Percentiles rank a stretch among this genome's conserved stretches.
These are phyloP conservation scores for Cantharis nigra DNA, from an alignment of 2,888 invertebrate genomes.

Conservation along the genomic window DNA sequence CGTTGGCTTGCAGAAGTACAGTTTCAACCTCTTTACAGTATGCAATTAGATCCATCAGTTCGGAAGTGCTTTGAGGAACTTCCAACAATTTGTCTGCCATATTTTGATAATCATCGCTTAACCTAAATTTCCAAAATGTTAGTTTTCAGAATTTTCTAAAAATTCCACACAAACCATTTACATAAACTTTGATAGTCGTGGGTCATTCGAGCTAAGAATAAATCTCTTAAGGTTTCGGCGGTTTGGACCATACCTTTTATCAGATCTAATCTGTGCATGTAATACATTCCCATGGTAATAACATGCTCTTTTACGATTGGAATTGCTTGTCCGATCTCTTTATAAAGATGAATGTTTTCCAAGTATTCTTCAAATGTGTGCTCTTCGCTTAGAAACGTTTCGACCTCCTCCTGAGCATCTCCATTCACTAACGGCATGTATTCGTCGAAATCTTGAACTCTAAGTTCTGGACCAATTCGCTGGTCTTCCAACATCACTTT, in stretches of 20 bases:
- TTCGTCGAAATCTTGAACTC: slow-evolving; percentile 79
- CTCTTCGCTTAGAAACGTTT: slow-evolving; percentile 68
- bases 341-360: slow-evolving; percentile 64
- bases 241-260: slow-evolving; percentile 71
- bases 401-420: slow-evolving; percentile 66
- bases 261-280: slow-evolving; percentile 79
- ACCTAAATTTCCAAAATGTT: slow-evolving; percentile 56
- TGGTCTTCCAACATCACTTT: slow-evolving; percentile 70
- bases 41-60: slow-evolving; percentile 80
- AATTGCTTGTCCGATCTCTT: slow-evolving; percentile 65
- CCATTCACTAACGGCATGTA: slow-evolving; percentile 78
- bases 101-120: slow-evolving; percentile 81
- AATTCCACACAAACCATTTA: slow-evolving; percentile 63
- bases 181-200: slow-evolving; percentile 80
- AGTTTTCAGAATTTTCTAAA: background rate
- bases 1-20: slow-evolving; percentile 71
- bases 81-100: slow-evolving; percentile 80
- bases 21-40: slow-evolving; percentile 79
- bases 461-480: slow-evolving; percentile 72
- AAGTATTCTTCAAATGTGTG: slow-evolving; percentile 70
- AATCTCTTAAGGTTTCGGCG: slow-evolving; percentile 70
- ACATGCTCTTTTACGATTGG: slow-evolving; percentile 65
- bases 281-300: slow-evolving; percentile 81
- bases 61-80: slow-evolving; percentile 81
- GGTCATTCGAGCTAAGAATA: slow-evolving; percentile 75